These are phyloP conservation scores for Clytia hemisphaerica DNA, from an alignment of 30 jellyfish, hydroid and myxozoan species.

Conservation along the genomic window DNA sequence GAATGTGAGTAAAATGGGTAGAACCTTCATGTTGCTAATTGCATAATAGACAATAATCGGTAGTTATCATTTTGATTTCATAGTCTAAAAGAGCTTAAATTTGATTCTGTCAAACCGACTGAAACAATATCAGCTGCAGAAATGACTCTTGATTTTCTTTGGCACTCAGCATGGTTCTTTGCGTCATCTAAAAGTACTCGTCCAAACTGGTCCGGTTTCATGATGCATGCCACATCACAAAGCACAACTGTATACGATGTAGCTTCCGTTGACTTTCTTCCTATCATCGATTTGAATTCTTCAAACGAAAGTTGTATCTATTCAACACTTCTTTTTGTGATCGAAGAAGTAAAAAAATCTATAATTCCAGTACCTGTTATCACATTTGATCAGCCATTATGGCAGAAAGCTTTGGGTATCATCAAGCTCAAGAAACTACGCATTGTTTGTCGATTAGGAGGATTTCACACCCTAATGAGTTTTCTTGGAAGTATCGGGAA, in stretches of 20 bases:
- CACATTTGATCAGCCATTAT: slow-evolving; percentile 42
- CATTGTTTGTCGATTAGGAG: slow-evolving; percentile 36
- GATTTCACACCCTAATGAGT: slow-evolving; percentile 39
- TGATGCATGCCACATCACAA: slow-evolving; percentile 25
- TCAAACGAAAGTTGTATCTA: slow-evolving; percentile 41
- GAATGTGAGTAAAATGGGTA: too few species aligned
- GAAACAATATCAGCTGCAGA: too few species aligned
- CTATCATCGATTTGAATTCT: slow-evolving; percentile 48
- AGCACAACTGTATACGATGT: too few species aligned
- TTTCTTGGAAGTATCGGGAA: slow-evolving; percentile 31
- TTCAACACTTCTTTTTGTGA: slow-evolving; percentile 15
- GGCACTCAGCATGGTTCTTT: slow-evolving; percentile 51
- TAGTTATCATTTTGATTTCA: too few species aligned
- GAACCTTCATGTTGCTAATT: too few species aligned
- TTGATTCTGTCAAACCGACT: too few species aligned
- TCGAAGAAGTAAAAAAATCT: slow-evolving; percentile 17
- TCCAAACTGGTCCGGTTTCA: slow-evolving; percentile 59
- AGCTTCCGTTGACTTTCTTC: slow-evolving; percentile 10
- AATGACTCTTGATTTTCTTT: slow-evolving; percentile 22
- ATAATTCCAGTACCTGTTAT: slow-evolving; percentile 17
- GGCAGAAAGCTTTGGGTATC: slow-evolving; percentile 31
- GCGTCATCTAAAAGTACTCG: background rate
- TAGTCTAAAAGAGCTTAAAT: too few species aligned
- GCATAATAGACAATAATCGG: too few species aligned
- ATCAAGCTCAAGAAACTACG: slow-evolving; percentile 11